Evolutionary conservation across 2,797 vertebrate species (phyloP).

Genomic region (Tadarida brasiliensis): DNA sequence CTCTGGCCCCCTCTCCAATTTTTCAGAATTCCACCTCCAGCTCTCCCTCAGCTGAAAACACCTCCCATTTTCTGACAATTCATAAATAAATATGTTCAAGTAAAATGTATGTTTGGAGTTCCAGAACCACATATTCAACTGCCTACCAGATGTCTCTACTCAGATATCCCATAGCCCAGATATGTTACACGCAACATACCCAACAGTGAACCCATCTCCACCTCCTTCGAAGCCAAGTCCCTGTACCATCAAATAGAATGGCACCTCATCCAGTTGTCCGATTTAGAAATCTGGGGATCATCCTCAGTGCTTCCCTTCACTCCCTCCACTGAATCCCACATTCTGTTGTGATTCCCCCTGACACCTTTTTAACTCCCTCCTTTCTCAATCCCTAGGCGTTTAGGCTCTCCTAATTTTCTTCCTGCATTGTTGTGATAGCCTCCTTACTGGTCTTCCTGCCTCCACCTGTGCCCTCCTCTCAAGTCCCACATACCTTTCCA

Average conservation of each 20-base stretch:
- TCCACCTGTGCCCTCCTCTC: not conserved
- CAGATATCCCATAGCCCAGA: not conserved
- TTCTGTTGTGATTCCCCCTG: not conserved
- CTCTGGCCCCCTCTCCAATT: constrained; percentile 6
- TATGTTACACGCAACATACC: not conserved
- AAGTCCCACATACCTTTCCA: not conserved
- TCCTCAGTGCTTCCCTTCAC: not conserved
- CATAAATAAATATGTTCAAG: not conserved
- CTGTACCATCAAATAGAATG: not conserved
- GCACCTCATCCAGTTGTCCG: not conserved
- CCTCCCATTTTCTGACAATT: not conserved
- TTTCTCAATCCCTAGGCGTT: not conserved
- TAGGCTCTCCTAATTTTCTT: not conserved
- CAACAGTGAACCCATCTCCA: not conserved
- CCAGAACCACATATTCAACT: not conserved
- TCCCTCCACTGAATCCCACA: not conserved
- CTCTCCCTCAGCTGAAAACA: not conserved
- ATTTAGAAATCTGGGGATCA: not conserved
- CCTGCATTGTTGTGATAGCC: not conserved
- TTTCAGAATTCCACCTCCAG: not conserved
- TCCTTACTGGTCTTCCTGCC: not conserved
- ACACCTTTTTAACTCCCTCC: not conserved
- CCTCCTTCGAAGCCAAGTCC: not conserved
- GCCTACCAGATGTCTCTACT: not conserved
- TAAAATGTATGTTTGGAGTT: constrained; percentile 8